phyloP scores from a whole-genome alignment of 1,140 invertebrate genomes.

The Drosophila ohnishii region DNA sequence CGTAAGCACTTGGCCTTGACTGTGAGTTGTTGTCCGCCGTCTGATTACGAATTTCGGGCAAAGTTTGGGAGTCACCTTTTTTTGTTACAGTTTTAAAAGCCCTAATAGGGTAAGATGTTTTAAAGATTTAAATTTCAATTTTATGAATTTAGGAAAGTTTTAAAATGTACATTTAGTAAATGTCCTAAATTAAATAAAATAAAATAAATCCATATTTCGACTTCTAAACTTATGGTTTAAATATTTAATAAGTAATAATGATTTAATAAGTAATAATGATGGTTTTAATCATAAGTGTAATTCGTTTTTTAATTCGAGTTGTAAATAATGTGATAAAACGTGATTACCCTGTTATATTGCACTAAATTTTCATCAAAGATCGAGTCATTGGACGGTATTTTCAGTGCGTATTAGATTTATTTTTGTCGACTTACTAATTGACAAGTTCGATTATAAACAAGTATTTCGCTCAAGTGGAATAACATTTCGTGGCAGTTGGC shows the following conservation, averaged over 20 bases:
- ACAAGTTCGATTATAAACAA: slow-evolving; percentile 19
- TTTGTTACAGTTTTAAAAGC: not conserved
- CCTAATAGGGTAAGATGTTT: not conserved
- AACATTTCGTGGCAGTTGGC: slow-evolving; percentile 41
- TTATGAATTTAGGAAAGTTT: too few relatives aligned
- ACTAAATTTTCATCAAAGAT: not conserved
- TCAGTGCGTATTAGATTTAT: slow-evolving; percentile 48
- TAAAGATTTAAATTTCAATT: not conserved
- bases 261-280: too few relatives aligned
- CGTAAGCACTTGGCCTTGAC: slow-evolving; percentile 37
- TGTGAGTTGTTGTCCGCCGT: slow-evolving; percentile 22
- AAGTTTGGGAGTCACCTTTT: not conserved
- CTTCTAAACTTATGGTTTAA: too few relatives aligned
- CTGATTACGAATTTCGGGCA: slow-evolving; percentile 13
- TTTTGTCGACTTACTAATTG: slow-evolving; percentile 70
- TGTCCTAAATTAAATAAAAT: too few relatives aligned
- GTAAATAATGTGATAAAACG: not conserved
- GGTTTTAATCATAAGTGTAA: not conserved
- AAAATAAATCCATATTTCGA: too few relatives aligned
- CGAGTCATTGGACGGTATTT: not conserved
- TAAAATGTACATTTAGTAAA: too few relatives aligned
- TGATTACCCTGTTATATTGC: not conserved
- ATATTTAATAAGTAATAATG: too few relatives aligned
- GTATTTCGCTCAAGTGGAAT: slow-evolving; percentile 51
- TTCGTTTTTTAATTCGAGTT: not conserved